phyloP scores from a whole-genome alignment of 30 jellyfish, hydroid and myxozoan species.

The Rhopilema esculentum region DNA sequence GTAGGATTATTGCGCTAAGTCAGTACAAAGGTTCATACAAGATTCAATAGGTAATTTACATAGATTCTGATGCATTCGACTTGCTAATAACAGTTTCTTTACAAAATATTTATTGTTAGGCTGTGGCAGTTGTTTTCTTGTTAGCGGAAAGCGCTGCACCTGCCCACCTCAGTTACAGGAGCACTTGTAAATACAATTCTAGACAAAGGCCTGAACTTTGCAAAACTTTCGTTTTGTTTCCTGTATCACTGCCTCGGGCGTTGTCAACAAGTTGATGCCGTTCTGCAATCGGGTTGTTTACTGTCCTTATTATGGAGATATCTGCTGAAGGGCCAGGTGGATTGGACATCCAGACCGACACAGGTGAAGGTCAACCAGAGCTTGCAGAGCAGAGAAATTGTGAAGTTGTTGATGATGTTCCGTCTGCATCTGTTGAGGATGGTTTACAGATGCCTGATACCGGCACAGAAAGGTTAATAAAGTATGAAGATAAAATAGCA shows the following conservation, averaged over 20 bases:
- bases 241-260: neutral
- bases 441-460: neutral
- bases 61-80: neutral
- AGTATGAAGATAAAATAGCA: neutral
- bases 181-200: neutral
- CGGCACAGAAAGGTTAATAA: neutral
- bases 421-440: neutral
- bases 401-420: neutral
- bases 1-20: neutral
- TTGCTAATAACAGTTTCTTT: neutral
- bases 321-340: neutral
- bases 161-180: neutral
- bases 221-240: neutral
- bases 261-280: neutral
- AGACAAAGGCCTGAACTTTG: neutral
- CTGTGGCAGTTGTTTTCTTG: neutral
- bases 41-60: neutral
- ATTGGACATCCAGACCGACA: neutral
- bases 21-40: neutral
- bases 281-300: neutral
- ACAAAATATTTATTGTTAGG: neutral
- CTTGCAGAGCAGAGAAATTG: neutral
- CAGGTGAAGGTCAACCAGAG: neutral
- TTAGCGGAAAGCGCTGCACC: neutral
- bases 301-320: neutral